Conservation (phyloP, 2,113 vertebrate species). For the Pollimyrus isidori region DNA sequence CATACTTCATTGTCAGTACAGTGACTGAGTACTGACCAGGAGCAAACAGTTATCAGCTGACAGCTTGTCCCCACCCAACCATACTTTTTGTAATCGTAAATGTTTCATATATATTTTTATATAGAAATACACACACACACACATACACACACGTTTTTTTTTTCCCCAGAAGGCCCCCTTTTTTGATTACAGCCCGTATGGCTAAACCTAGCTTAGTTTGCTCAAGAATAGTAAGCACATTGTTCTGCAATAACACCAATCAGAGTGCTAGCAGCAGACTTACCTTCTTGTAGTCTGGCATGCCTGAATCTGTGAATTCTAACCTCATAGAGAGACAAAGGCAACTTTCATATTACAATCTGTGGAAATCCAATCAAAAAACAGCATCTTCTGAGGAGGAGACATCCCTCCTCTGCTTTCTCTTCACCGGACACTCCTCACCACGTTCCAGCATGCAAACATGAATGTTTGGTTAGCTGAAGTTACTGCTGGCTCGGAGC, state of each 20-base stretch:
- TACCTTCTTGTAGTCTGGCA: slow-evolving; percentile 12
- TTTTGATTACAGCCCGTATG: not conserved
- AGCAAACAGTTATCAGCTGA: not conserved
- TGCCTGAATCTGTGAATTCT: not conserved
- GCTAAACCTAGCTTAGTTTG: not conserved
- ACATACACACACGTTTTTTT: not conserved
- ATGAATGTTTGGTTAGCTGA: slow-evolving; percentile 1
- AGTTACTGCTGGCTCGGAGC: slow-evolving; percentile 24
- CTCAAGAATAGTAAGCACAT: not conserved
- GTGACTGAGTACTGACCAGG: not conserved
- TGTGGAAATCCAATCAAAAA: not conserved
- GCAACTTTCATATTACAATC: not conserved
- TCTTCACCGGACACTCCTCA: not conserved
- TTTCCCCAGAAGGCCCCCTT: not conserved
- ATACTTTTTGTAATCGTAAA: not conserved
- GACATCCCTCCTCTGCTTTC: not conserved
- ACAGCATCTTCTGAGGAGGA: not conserved
- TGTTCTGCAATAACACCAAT: not conserved
- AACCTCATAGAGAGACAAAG: not conserved
- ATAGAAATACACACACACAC: not conserved
- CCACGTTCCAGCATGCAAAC: slow-evolving; percentile 19
- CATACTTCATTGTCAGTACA: not conserved
- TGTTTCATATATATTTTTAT: not conserved
- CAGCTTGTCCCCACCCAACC: not conserved
- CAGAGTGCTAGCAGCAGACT: not conserved